Base-by-base conservation (phyloP, 2,113 vertebrate genomes). In the Erythrocercus mccallii region DNA sequence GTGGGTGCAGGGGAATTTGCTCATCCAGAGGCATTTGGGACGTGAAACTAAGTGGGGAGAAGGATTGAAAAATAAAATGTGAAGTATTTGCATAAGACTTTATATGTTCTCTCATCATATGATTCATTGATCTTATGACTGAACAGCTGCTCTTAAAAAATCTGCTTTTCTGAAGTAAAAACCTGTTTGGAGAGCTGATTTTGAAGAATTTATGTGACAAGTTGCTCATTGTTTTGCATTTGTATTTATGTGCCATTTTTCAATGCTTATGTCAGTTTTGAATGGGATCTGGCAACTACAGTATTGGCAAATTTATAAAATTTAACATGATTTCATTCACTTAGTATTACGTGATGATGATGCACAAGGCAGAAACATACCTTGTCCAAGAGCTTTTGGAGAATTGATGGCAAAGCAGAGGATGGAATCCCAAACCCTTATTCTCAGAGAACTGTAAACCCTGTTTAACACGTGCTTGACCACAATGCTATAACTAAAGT, bases 91-190 rank as follows among this genome's bases (percentile, higher is more conserved):
- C 90, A 66, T 90, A 90, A 86, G 68, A 74, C 47, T 82, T 82
- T 54, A 18, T 76, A 62, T 86, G 50, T 96, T 83, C 50, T 91
- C 65, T 86, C 74, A 78, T 95, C 47, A 70, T 83, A 92, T 96
- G 94, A 96, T 96, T 97, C 95, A 95, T 54, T 94, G 64, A 81
- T 96, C 95, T 81, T 81, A 65, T 95, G 95, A 96, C 73, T 93
- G 94, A 94, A 86, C 82, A 94, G 79, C 81, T 93, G 82, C 61
- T 95, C 94, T 92, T 81, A 66, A 93, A 90, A 94, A 64, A 81
- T 64, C 27, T 94, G 31, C 40, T 86, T 94, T 95, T 95, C 47
- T 74, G 45, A 77, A 57, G 35, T 92, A 73, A 58, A 94, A 90
- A 87, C 5, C 81, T 94, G 25, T 93, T 86, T 90, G 56, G 44